phyloP scores from a whole-genome alignment of 2,888 invertebrate species.

The Eilema sororculum region DNA sequence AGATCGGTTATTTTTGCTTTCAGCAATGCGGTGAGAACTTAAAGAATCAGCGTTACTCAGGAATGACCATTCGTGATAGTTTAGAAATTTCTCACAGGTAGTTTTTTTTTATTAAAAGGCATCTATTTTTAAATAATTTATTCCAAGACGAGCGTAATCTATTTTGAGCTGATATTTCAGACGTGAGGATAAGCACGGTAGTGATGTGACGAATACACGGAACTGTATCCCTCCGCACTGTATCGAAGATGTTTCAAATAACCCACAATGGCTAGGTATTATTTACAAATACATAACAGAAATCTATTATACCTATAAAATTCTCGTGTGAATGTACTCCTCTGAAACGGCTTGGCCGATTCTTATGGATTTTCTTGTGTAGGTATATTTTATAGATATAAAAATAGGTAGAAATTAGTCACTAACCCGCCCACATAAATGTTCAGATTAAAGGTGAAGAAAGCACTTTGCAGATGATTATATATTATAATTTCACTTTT shows the following conservation, averaged over 20 bases:
- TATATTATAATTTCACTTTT: background rate
- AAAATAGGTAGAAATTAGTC: too few species aligned
- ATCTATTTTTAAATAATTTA: background rate
- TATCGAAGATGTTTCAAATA: constrained; percentile 19
- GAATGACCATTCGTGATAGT: constrained; percentile 71
- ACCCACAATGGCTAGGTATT: constrained; percentile 45
- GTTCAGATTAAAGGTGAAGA: background rate
- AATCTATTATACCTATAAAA: too few species aligned
- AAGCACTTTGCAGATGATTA: background rate
- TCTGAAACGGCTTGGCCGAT: too few species aligned
- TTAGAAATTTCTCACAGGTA: constrained; percentile 77
- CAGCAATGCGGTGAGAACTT: constrained; percentile 56
- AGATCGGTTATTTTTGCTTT: constrained; percentile 53
- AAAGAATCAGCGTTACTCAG: constrained; percentile 46
- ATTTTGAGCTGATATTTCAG: constrained; percentile 42
- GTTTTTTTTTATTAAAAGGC: constrained; percentile 31
- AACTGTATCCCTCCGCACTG: constrained; percentile 17
- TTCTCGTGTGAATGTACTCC: too few species aligned
- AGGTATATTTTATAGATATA: too few species aligned
- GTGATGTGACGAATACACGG: constrained; percentile 38
- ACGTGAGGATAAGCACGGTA: constrained; percentile 43
- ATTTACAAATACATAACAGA: background rate
- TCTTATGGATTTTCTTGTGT: too few species aligned
- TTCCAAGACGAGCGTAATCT: background rate
- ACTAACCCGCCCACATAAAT: too few species aligned